Evolutionary conservation across 1,140 invertebrate species (phyloP).

Genomic region (Heterodera carotae): DNA sequence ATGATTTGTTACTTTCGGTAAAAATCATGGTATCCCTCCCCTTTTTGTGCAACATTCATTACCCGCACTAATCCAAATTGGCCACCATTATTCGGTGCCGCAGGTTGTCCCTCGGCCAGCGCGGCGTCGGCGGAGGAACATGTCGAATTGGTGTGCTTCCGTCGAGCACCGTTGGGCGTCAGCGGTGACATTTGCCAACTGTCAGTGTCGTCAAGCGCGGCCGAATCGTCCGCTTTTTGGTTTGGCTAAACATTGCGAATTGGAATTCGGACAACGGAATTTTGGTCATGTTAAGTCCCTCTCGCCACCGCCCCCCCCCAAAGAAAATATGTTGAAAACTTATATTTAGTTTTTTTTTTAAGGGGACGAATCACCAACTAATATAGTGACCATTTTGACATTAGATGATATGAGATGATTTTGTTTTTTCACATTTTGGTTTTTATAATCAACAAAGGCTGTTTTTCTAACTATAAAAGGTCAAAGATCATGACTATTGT

Average conservation of each 20-base stretch:
- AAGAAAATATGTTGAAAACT: too few species aligned
- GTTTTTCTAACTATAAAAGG: too few species aligned
- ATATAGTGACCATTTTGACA: too few species aligned
- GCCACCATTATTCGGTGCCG: background rate
- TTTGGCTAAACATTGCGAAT: background rate
- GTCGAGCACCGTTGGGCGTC: background rate
- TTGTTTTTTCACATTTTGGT: too few species aligned
- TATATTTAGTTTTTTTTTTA: too few species aligned
- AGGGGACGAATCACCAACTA: too few species aligned
- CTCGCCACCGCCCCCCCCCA: too few species aligned
- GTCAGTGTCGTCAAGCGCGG: background rate
- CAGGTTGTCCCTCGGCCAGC: background rate
- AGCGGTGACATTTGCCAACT: background rate
- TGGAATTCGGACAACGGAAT: too few species aligned
- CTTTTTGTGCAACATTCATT: background rate
- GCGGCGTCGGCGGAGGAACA: background rate
- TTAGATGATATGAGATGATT: too few species aligned
- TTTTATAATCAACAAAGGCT: too few species aligned
- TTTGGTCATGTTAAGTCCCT: too few species aligned
- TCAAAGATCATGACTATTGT: too few species aligned
- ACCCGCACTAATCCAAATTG: background rate
- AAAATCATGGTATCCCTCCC: background rate
- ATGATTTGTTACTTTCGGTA: background rate
- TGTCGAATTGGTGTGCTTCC: background rate
- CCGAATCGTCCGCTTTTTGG: background rate